These are phyloP conservation scores for Cydia amplana DNA, from an alignment of 1,140 invertebrate genomes.

Conservation along the genomic window DNA sequence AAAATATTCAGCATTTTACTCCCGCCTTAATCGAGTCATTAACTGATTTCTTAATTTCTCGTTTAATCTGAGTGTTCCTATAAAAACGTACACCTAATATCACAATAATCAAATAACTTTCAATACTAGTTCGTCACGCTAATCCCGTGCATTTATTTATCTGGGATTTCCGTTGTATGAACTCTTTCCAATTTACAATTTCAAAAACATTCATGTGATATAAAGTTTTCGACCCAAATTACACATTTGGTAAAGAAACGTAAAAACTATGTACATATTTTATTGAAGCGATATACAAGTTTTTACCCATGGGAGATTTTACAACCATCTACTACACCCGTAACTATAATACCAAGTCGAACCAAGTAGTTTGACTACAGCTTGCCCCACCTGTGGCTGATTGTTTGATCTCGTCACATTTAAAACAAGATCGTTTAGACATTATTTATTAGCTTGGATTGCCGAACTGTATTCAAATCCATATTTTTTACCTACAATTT, in stretches of 20 bases:
- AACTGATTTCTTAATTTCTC: no score
- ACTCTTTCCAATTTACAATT: background rate
- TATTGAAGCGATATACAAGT: background rate
- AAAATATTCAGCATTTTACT: no score
- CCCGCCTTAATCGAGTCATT: no score
- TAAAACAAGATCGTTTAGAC: background rate
- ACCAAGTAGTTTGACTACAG: background rate
- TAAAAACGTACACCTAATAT: background rate
- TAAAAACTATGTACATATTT: background rate
- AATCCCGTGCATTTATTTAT: conserved; percentile 11
- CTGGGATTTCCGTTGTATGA: background rate
- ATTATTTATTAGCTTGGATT: conserved; percentile 8
- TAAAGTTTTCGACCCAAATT: background rate
- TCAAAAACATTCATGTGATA: background rate
- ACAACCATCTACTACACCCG: background rate
- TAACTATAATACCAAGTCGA: background rate
- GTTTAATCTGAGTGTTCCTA: no score
- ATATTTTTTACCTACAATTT: conserved; percentile 9
- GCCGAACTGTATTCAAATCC: conserved; percentile 6
- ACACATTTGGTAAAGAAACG: background rate
- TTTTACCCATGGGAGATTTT: background rate
- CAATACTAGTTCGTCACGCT: background rate
- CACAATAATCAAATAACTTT: background rate
- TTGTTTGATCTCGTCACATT: background rate
- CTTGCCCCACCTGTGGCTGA: background rate